Evolutionary conservation across 1,140 invertebrate genomes (phyloP), one percentile per base, ranked within the genome.

Genomic region (Plectrocnemia conspersa): DNA sequence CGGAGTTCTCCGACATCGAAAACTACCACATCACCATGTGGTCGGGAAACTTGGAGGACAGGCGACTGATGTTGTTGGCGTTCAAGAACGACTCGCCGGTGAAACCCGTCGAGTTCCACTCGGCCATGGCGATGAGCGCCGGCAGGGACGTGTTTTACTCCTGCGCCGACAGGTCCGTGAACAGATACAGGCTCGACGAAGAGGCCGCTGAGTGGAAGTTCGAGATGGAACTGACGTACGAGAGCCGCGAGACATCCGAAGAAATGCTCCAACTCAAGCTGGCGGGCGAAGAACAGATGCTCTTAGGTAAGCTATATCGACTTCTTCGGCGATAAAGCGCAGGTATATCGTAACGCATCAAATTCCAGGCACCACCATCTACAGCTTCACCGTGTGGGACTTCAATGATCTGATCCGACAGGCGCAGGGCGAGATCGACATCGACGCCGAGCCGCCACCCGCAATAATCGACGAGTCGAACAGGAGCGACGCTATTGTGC

Each of bases 201-300:
- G 77, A 72, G 47, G 73, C 69, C 46, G 71, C 64, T n/a, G 66
- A 61, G 18, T 90, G 86, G 87, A 70, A 75, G 27, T 74, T 79
- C 53, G 64, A 75, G 6, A 68, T 77, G 25, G 78, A 80, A 38
- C 65, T 90, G 41, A 76, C 79, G 3, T 77, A 83, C 48, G 75
- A 77, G 22, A 77, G 79, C 54, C 85, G 84, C 25, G 86, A 90
- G 53, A 76, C 82, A 0, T 79, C 79, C 16, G 87, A 89, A 68
- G 80, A 81, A 61, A 72, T 95, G 62, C 79, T 94, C 23, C 88
- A 93, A 66, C 68, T 96, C 19, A 89, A 88, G 62, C 68, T 93
- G 25, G 88, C 89, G 40, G 83, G 84, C 60, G 82, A 90, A 42
- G 89, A 93, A 68, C 78, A 80, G 45, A 84, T 85, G 69, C 72